These are phyloP conservation scores for Epistrophella euchroma DNA, from an alignment of 2,888 invertebrate genomes.

Conservation along the genomic window DNA sequence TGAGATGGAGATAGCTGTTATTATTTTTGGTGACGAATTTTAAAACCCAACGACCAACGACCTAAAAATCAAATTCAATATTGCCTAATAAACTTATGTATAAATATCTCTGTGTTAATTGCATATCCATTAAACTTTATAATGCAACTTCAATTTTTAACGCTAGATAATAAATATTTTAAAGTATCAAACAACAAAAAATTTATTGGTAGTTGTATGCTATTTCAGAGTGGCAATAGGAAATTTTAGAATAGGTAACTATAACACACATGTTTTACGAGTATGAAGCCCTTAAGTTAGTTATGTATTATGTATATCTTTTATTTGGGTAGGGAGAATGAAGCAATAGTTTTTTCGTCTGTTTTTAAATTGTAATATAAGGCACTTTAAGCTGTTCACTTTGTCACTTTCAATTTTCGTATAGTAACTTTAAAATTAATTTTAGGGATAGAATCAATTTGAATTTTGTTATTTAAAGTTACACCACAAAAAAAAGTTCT, in stretches of 20 bases:
- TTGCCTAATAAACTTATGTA: not conserved
- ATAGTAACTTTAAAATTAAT: not conserved
- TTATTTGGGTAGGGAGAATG: not conserved
- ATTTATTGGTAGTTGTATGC: not conserved
- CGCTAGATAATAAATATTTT: not conserved
- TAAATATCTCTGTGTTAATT: not conserved
- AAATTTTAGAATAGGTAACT: not conserved
- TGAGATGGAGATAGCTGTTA: not conserved
- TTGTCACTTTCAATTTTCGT: not conserved
- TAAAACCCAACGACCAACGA: not conserved
- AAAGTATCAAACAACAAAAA: not conserved
- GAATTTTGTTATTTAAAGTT: too few relatives aligned
- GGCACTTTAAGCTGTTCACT: not conserved
- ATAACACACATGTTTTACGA: not conserved
- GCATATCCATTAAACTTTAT: not conserved
- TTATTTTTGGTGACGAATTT: not conserved
- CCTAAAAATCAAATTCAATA: constrained; percentile 22
- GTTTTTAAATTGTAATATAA: not conserved
- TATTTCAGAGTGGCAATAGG: not conserved
- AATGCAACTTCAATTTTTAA: constrained; percentile 5
- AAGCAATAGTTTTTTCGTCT: not conserved
- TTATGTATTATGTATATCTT: not conserved
- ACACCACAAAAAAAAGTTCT: constrained; percentile 69
- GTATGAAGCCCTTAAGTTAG: too few relatives aligned
- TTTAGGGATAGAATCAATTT: too few relatives aligned